phyloP scores from a whole-genome alignment of 2,888 invertebrate species.

The Actias luna region DNA sequence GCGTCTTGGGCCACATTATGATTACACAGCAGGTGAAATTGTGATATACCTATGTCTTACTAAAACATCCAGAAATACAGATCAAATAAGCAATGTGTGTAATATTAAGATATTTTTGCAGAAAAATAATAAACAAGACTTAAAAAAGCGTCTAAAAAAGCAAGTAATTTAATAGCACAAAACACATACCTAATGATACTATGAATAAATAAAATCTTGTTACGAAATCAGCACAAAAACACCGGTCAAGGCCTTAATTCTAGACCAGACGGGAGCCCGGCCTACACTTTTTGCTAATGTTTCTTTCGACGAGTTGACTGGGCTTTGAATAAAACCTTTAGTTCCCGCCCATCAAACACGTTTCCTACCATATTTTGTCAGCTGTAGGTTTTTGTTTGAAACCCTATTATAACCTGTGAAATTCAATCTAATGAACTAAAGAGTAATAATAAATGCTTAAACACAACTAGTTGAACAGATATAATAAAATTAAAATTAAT shows the following conservation, averaged over 20 bases:
- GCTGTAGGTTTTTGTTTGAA: constrained; percentile 15
- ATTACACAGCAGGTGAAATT: too few species aligned
- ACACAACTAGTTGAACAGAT: neutral
- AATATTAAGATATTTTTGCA: too few species aligned
- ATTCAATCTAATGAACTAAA: neutral
- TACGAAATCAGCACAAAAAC: constrained; percentile 10
- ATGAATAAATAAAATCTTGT: constrained; percentile 7
- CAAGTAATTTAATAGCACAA: neutral
- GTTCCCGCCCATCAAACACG: constrained; percentile 15
- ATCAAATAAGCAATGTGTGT: too few species aligned
- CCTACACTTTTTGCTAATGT: constrained; percentile 11
- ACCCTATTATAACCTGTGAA: constrained; percentile 4
- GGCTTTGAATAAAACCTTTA: constrained; percentile 1
- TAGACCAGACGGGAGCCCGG: neutral
- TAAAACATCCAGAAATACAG: too few species aligned
- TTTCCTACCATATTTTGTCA: constrained; percentile 10
- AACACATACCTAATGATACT: neutral
- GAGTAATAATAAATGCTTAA: neutral
- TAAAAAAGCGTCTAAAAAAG: too few species aligned
- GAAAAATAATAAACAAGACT: too few species aligned
- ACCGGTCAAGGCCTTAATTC: constrained; percentile 1
- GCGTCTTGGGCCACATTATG: too few species aligned
- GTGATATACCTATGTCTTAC: too few species aligned
- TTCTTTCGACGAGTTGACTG: constrained; percentile 8
- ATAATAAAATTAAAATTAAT: too few species aligned